Base-by-base conservation (phyloP, 30 jellyfish, hydroid and myxozoan species). In the Cassiopea xamachana region DNA sequence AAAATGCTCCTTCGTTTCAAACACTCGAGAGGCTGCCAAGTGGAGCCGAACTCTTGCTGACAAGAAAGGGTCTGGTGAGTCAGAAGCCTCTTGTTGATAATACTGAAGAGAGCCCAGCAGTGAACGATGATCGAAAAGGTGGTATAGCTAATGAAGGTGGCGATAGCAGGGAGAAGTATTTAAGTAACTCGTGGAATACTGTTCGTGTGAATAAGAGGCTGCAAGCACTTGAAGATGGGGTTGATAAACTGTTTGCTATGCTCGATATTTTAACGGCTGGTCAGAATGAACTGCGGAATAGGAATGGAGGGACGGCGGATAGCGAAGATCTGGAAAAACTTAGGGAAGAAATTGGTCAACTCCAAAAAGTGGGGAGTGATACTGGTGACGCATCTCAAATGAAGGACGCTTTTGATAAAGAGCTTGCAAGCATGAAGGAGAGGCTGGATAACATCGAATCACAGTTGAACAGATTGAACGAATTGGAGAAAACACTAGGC, bases 221-320 rank as follows among this genome's bases (percentile, higher is more conserved):
- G 46, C 92, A 88, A 43, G 82, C 96, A 19, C 55, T 81, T 46
- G 98, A 93, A 68, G 98, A 93, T 43, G 98, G 94, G 14, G 81
- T 89, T 59, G 98, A 88, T 47, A 93, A 88, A 82, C 73, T 93
- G 69, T 93, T 93, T 83, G 78, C 98, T 1, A 77, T 88, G 90
- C 82, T 88, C 9, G 95, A 88, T 69, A 79, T 88, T 3, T 58
- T 88, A 69, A 69, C 95, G n/a, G 85, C 72, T 2, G 95, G 82
- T 1, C 95, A 88, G n/a, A 69, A 70, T 7, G 75, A 79, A 48
- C 39, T 88, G 75, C 51, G 62, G 2, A 58, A 64, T 67, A 50
- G 2, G 39, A 77, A 74, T 50, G 83, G 69, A 16, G 49, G 61
- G 46, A 81, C 12, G 74, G 89, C 43, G 46, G 27, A 44, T 43